phyloP scores from a whole-genome alignment of 2,797 vertebrate species.

The Liasis olivaceus region DNA sequence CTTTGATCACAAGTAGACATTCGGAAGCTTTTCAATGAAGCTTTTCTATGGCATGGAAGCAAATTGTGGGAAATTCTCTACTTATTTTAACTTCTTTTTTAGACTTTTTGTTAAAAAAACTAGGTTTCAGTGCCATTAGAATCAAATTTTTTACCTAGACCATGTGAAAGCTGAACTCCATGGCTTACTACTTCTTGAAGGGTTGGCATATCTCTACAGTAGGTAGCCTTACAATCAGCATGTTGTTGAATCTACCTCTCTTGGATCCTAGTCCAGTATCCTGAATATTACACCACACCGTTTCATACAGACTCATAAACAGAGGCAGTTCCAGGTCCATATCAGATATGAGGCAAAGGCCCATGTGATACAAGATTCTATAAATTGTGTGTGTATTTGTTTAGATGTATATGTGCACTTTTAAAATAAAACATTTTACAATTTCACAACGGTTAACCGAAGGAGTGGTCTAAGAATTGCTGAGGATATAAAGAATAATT shows the following conservation, averaged over 20 bases:
- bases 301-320: not conserved
- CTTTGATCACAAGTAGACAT: not conserved
- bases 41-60: not conserved
- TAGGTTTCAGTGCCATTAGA: not conserved
- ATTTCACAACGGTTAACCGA: not conserved
- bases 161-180: not conserved
- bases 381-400: not conserved
- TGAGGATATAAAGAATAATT: not conserved
- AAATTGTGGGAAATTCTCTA: not conserved
- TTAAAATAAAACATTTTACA: not conserved
- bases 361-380: not conserved
- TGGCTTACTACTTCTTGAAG: not conserved
- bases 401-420: not conserved
- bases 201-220: not conserved
- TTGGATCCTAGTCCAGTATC: not conserved
- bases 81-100: not conserved
- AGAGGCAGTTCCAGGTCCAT: not conserved
- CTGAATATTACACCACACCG: not conserved
- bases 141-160: not conserved
- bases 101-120: not conserved
- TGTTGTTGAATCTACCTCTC: not conserved
- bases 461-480: not conserved
- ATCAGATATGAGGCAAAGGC: not conserved
- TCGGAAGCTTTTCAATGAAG: not conserved
- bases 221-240: not conserved